phyloP scores from a whole-genome alignment of 2,888 invertebrate genomes.

The Axea sp. region DNA sequence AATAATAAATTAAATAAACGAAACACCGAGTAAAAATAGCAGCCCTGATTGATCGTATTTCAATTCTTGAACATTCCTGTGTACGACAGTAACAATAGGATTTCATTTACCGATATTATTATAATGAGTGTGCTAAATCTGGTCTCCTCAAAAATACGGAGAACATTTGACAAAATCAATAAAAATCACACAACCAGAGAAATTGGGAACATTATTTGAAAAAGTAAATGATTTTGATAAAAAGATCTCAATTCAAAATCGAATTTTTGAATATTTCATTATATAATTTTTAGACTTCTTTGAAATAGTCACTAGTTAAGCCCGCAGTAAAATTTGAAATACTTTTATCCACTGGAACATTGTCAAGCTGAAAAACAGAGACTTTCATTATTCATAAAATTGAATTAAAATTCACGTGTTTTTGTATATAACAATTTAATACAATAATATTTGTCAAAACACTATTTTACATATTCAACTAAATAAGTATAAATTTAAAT shows the following conservation, averaged over 20 bases:
- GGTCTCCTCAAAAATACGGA: conserved; percentile 5
- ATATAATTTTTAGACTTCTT: conserved; percentile 68
- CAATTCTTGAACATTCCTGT: conserved; percentile 26
- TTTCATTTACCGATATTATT: conserved; percentile 47
- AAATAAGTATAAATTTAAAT: background rate
- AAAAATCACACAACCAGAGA: conserved; percentile 48
- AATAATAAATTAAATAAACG: conserved; percentile 1
- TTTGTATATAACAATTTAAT: too few relatives aligned
- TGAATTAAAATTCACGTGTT: too few relatives aligned
- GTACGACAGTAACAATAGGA: conserved; percentile 43
- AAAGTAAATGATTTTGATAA: background rate
- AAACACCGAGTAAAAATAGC: conserved; percentile 6
- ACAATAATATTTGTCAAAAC: background rate
- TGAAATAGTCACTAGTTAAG: conserved; percentile 69
- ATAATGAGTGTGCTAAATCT: conserved; percentile 29
- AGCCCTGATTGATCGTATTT: conserved; percentile 38
- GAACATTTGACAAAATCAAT: conserved; percentile 18
- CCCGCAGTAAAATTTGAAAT: conserved; percentile 72
- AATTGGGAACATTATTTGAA: background rate
- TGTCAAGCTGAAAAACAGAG: conserved; percentile 71
- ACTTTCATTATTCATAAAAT: conserved; percentile 2
- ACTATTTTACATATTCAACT: too few relatives aligned
- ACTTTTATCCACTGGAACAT: conserved; percentile 71
- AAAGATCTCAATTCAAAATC: conserved; percentile 1
- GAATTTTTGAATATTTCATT: conserved; percentile 1